Percentiles rank a stretch among this genome's conserved stretches.
Conservation (phyloP, 2,888 invertebrate species). For the Caenorhabditis virilis region DNA sequence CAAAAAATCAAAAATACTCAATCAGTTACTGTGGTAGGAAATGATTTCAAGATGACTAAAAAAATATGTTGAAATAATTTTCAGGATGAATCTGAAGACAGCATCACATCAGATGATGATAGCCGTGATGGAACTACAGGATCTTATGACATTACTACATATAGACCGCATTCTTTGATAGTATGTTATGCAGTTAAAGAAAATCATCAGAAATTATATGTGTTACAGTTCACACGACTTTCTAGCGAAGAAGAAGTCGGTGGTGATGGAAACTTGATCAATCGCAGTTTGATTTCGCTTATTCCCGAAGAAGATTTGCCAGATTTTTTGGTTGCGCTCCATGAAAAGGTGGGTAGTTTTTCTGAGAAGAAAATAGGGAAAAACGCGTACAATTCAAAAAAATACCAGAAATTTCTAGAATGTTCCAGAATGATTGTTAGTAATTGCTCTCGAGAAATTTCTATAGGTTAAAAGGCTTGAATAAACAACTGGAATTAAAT, state of each 20-base stretch:
- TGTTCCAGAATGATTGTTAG: too few species aligned
- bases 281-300: conserved; percentile 28
- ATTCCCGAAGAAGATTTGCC: conserved; percentile 38
- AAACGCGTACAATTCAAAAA: too few species aligned
- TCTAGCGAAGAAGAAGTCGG: conserved; percentile 33
- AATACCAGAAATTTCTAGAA: too few species aligned
- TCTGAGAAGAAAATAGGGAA: neutral
- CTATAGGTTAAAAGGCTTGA: neutral
- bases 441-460: too few species aligned
- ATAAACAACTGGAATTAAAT: neutral
- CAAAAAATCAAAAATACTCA: too few species aligned
- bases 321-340: conserved; percentile 34
- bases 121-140: conserved; percentile 23
- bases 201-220: neutral
- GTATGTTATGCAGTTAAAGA: conserved; percentile 3
- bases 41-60: too few species aligned
- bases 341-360: conserved; percentile 18
- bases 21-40: too few species aligned
- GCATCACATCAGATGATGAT: conserved; percentile 16
- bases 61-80: too few species aligned
- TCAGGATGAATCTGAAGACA: conserved; percentile 33
- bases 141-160: conserved; percentile 34
- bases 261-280: conserved; percentile 35
- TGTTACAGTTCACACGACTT: conserved; percentile 32
- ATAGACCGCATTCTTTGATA: conserved; percentile 32